Conservation (phyloP, 1,140 invertebrate species). For the Sipha flava region DNA sequence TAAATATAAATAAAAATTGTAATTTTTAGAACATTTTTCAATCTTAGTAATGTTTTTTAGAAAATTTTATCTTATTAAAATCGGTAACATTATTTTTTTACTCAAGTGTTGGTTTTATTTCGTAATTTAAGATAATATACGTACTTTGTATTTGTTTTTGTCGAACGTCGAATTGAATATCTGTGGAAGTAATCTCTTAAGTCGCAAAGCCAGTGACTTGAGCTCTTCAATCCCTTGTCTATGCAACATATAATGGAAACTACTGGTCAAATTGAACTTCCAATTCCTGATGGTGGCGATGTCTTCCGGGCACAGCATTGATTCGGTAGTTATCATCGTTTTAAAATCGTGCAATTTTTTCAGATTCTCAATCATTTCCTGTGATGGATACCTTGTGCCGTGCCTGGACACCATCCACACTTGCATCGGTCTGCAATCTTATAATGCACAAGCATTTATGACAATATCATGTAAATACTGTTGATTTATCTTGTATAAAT, state of each 20-base stretch:
- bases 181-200: slow-evolving; percentile 37
- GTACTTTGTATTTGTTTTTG: slow-evolving; percentile 29
- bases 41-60: too few species aligned
- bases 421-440: slow-evolving; percentile 38
- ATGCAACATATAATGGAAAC: slow-evolving; percentile 30
- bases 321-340: background rate
- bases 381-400: slow-evolving; percentile 38
- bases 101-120: too few species aligned
- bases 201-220: slow-evolving; percentile 31
- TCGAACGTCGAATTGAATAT: slow-evolving; percentile 30
- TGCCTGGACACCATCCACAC: slow-evolving; percentile 39
- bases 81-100: too few species aligned
- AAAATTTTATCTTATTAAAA: too few species aligned
- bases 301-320: slow-evolving; percentile 36
- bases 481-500: too few species aligned
- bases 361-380: slow-evolving; percentile 19
- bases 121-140: background rate
- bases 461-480: too few species aligned
- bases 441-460: background rate
- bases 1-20: too few species aligned
- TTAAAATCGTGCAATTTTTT: slow-evolving; percentile 10
- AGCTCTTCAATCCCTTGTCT: slow-evolving; percentile 36
- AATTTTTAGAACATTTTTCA: too few species aligned
- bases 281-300: slow-evolving; percentile 35
- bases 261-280: slow-evolving; percentile 30